These are phyloP conservation scores for Oreohelix idahoensis DNA, from an alignment of 1,140 invertebrate genomes.

Conservation along the genomic window DNA sequence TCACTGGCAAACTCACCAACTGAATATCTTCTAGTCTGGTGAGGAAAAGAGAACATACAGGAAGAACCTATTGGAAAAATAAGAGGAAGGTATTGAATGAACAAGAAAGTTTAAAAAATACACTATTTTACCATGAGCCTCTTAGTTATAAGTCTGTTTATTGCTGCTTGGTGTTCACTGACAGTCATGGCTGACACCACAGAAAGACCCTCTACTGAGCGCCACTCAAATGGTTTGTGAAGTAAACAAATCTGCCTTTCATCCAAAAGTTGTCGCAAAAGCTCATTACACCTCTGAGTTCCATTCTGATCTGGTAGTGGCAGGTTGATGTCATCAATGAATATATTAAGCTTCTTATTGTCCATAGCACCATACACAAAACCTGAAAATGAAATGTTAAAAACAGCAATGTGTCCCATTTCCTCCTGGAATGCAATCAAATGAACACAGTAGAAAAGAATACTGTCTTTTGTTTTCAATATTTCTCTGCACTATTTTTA, in stretches of 20 bases:
- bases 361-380: conserved; percentile 73
- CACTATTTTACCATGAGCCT: conserved; percentile 65
- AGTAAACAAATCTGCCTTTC: conserved; percentile 67
- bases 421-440: too few species aligned
- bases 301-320: conserved; percentile 64
- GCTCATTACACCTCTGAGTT: conserved; percentile 70
- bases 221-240: conserved; percentile 72
- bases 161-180: conserved; percentile 62
- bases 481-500: too few species aligned
- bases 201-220: conserved; percentile 66
- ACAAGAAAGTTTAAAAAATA: not conserved
- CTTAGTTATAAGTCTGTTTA: conserved; percentile 58
- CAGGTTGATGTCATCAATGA: conserved; percentile 72
- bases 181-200: conserved; percentile 69
- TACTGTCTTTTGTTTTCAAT: too few species aligned
- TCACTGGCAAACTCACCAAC: too few species aligned
- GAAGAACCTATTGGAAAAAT: too few species aligned
- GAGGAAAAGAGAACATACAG: too few species aligned
- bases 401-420: too few species aligned
- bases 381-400: conserved; percentile 46
- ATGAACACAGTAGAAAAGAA: too few species aligned
- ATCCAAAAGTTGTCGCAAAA: conserved; percentile 70
- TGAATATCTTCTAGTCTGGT: too few species aligned
- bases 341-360: conserved; percentile 70
- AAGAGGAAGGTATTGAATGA: too few species aligned